These are phyloP conservation scores for Teleiodes luculella DNA, from an alignment of 2,888 invertebrate species.

Conservation along the genomic window DNA sequence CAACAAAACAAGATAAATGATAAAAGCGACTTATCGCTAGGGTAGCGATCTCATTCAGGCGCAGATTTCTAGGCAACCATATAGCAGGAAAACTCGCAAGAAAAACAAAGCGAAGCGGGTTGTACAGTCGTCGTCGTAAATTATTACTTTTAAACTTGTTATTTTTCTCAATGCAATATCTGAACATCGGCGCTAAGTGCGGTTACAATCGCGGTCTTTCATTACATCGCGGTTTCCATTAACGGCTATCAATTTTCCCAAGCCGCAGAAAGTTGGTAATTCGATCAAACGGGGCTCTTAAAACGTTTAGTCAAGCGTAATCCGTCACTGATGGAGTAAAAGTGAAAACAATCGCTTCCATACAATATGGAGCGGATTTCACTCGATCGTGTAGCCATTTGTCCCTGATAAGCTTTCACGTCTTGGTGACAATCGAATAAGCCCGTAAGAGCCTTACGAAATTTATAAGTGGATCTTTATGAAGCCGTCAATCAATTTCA, in stretches of 20 bases:
- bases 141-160: too few relatives aligned
- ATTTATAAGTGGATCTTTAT: background rate
- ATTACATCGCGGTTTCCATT: conserved; percentile 21
- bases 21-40: too few relatives aligned
- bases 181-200: background rate
- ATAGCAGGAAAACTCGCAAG: too few relatives aligned
- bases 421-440: background rate
- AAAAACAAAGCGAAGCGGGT: too few relatives aligned
- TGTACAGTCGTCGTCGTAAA: too few relatives aligned
- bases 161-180: background rate
- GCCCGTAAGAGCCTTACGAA: background rate
- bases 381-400: conserved; percentile 26
- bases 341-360: conserved; percentile 55
- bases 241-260: conserved; percentile 38
- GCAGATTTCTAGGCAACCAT: too few relatives aligned
- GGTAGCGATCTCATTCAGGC: too few relatives aligned
- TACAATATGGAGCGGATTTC: conserved; percentile 38
- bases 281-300: conserved; percentile 51
- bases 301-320: conserved; percentile 58
- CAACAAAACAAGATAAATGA: too few relatives aligned
- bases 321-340: conserved; percentile 48
- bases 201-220: background rate
- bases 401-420: background rate
- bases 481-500: background rate
- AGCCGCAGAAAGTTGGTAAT: conserved; percentile 55